Percentiles rank a stretch among this genome's conserved stretches.
phyloP scores from a whole-genome alignment of 2,797 vertebrate genomes.

The Morus bassanus region DNA sequence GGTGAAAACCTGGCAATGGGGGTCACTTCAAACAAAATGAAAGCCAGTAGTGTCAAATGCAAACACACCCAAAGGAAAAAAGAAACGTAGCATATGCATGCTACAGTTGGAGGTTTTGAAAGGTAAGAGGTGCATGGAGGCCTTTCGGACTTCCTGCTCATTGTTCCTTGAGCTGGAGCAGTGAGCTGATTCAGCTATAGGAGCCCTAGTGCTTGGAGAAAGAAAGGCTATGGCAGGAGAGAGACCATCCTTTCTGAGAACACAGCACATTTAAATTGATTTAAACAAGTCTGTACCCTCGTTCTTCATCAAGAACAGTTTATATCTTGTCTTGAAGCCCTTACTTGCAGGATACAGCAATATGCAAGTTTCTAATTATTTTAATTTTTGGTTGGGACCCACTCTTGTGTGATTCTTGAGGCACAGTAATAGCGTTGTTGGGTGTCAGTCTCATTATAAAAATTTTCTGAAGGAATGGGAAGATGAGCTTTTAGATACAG shows the following conservation, averaged over 20 bases:
- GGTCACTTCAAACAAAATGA: neutral
- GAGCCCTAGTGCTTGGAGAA: neutral
- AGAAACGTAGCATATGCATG: fast-evolving
- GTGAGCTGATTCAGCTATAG: neutral
- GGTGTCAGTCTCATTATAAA: neutral
- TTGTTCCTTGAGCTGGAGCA: neutral
- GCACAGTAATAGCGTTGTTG: neutral
- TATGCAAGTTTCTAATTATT: neutral
- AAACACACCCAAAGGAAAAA: fast-evolving
- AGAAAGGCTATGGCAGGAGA: neutral
- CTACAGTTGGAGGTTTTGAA: neutral
- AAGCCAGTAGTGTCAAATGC: neutral
- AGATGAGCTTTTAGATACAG: neutral
- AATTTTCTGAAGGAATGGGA: neutral
- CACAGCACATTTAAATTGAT: neutral
- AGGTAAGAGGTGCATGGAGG: neutral
- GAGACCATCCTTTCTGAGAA: neutral
- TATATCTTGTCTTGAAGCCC: neutral
- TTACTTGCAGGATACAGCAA: neutral
- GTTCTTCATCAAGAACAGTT: neutral
- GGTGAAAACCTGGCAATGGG: neutral
- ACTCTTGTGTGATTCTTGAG: neutral
- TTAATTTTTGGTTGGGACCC: neutral
- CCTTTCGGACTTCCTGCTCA: neutral
- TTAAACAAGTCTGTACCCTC: neutral